These are phyloP conservation scores for Patella depressa DNA, from an alignment of 2,888 invertebrate species.

Conservation along the genomic window DNA sequence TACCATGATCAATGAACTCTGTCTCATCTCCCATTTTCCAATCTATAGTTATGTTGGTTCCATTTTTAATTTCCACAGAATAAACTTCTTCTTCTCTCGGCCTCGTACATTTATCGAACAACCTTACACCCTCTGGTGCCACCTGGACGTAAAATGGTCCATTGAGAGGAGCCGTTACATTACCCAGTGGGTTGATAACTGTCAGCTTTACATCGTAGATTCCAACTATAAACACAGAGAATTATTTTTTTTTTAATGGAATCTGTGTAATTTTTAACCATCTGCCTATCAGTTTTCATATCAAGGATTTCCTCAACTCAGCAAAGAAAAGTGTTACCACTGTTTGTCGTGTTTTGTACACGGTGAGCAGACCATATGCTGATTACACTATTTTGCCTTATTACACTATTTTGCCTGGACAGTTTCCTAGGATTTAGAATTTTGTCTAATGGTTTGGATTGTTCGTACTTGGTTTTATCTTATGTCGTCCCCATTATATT, in stretches of 20 bases:
- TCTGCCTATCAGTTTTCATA: too few relatives aligned
- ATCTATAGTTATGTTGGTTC: constrained; percentile 64
- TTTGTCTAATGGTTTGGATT: too few relatives aligned
- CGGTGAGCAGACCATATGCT: too few relatives aligned
- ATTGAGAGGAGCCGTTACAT: constrained; percentile 46
- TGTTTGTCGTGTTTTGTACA: too few relatives aligned
- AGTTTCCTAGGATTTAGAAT: too few relatives aligned
- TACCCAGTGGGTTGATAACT: constrained; percentile 62
- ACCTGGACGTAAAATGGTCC: constrained; percentile 60
- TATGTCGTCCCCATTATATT: too few relatives aligned
- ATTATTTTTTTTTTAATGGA: background rate
- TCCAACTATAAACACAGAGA: constrained; percentile 59
- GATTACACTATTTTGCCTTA: too few relatives aligned
- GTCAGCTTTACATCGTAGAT: constrained; percentile 60
- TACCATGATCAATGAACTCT: constrained; percentile 44
- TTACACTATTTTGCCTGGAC: too few relatives aligned
- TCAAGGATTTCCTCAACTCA: too few relatives aligned
- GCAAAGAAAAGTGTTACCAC: too few relatives aligned
- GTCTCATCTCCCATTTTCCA: constrained; percentile 67
- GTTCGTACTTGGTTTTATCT: too few relatives aligned
- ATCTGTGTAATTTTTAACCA: too few relatives aligned
- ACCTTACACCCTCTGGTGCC: constrained; percentile 40
- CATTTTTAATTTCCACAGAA: constrained; percentile 45
- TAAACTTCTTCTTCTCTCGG: constrained; percentile 50
- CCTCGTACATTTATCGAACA: constrained; percentile 36